phyloP scores from a whole-genome alignment of 2,113 vertebrate species.

The Numida meleagris region DNA sequence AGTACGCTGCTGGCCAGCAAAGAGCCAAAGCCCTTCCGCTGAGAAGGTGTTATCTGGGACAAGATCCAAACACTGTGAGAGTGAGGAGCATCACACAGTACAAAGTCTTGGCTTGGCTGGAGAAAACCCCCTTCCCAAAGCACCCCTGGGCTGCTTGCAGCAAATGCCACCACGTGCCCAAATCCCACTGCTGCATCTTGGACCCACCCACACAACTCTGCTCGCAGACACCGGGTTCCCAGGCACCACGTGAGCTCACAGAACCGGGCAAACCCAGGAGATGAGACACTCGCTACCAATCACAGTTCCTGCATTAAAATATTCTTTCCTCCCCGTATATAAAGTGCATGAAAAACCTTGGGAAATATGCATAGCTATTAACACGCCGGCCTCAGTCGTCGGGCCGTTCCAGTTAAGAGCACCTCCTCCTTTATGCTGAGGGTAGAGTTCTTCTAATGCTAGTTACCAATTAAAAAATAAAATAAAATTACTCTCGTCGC shows the following conservation, averaged over 20 bases:
- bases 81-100: background rate
- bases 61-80: background rate
- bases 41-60: background rate
- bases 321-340: background rate
- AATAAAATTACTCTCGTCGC: background rate
- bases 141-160: background rate
- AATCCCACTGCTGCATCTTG: background rate
- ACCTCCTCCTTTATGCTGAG: background rate
- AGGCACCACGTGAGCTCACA: too few relatives aligned
- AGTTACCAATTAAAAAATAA: background rate
- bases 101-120: background rate
- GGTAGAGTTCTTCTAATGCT: background rate
- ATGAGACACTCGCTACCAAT: background rate
- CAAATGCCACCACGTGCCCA: rapidly evolving
- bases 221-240: background rate
- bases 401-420: background rate
- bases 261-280: background rate
- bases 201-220: background rate
- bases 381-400: background rate
- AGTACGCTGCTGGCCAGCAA: rapidly evolving
- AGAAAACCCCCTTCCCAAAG: background rate
- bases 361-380: constrained; percentile 44
- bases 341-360: constrained; percentile 66
- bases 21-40: rapidly evolving
- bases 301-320: background rate